Evolutionary conservation across 2,113 vertebrate genomes (phyloP).

Genomic region (Murina feae): DNA sequence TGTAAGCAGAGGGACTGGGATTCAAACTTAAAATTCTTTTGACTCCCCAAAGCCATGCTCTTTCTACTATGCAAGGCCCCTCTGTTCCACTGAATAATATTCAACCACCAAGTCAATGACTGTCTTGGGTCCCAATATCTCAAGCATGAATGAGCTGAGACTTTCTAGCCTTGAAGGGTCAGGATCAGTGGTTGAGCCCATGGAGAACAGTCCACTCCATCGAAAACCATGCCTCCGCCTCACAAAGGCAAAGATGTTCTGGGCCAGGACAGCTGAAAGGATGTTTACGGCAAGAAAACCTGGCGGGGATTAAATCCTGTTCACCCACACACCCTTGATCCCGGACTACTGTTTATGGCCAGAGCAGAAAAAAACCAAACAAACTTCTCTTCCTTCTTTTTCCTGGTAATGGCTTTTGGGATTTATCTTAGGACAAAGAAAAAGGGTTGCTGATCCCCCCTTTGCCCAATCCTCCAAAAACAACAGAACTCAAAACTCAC

Average conservation of each 20-base stretch:
- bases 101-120: conserved; percentile 11
- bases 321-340: not conserved
- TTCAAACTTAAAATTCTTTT: conserved; percentile 34
- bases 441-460: conserved; percentile 30
- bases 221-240: not conserved
- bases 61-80: not conserved
- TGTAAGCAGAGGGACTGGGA: not conserved
- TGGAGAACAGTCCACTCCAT: conserved; percentile 18
- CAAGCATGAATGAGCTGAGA: conserved; percentile 44
- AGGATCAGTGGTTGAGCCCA: not conserved
- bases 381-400: conserved; percentile 38
- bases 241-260: conserved; percentile 34
- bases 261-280: conserved; percentile 58
- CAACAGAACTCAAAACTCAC: not conserved
- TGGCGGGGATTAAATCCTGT: conserved; percentile 57
- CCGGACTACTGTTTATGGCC: conserved; percentile 59
- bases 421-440: conserved; percentile 63
- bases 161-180: conserved; percentile 39
- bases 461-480: not conserved
- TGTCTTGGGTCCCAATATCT: conserved; percentile 51
- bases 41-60: conserved; percentile 37
- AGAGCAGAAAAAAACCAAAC: conserved; percentile 40
- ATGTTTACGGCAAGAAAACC: conserved; percentile 62
- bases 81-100: conserved; percentile 43
- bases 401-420: conserved; percentile 48